Base-by-base conservation (phyloP, 53 echinoderm and acorn worm species). In the Apostichopus leukothele region DNA sequence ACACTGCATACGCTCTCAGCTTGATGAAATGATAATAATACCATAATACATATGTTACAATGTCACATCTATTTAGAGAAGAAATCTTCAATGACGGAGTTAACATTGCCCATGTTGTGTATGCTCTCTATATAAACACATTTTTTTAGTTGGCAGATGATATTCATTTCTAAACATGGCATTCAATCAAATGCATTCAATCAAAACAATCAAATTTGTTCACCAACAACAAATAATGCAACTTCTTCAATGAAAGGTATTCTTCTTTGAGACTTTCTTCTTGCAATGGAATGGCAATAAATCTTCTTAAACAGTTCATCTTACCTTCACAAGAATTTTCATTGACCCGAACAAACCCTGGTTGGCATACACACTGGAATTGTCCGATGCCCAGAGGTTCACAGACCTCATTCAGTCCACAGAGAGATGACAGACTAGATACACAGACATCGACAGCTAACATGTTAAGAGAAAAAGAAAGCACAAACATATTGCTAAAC, bases 261-360 rank as follows among this genome's bases (percentile, higher is more conserved):
- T 39, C 39, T 39, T 39, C 39, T 39, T 39, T 39, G 39, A 39
- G 39, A 39, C 39, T 39, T 39, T 39, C 39, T 39, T 39, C n/a
- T 39, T 39, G 39, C 39, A 39, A 39, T 39, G 39, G 39, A 39
- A 39, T 39, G 39, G 39, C 2, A 39, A 2, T 1, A 39, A 39
- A 39, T 57, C 57, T 57, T 57, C 57, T 57, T 10, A 1, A 57
- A 57, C 9, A 9, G 6, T 71, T 71, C 50, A 54, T 55, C 59
- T 81, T n/a, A 81, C 81, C 81, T 21, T 52, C 81, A 59, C 81
- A 81, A 0, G 81, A 53, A 52, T 59, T 81, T 54, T 22, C 81
- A 81, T 16, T 59, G 54, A 54, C 59, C 7, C 22, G 81, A 11
- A 81, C 19, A 54, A 81, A 81, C n/a, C 81, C 81, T 3, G 18